Percentiles rank a stretch among this genome's conserved stretches.
Evolutionary conservation across 2,113 vertebrate species (phyloP).

Genomic region (Cervus canadensis): DNA sequence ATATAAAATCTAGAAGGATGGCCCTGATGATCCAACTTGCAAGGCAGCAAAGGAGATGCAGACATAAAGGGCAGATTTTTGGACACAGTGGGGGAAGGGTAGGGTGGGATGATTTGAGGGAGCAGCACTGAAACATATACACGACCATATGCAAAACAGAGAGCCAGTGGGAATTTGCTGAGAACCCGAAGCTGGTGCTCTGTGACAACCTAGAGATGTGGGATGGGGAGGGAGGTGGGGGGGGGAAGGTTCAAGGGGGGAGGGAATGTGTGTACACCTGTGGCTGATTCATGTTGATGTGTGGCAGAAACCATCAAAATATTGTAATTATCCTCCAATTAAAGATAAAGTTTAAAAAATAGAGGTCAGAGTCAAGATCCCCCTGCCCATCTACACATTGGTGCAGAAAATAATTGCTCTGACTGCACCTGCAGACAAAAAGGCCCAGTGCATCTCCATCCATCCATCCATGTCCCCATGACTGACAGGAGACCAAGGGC

Average conservation of each 20-base stretch:
- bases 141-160: rapidly evolving
- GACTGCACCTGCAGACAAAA: not conserved
- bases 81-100: not conserved
- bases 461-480: not conserved
- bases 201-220: not conserved
- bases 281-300: not conserved
- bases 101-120: not conserved
- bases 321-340: not conserved
- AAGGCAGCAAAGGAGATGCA: not conserved
- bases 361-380: not conserved
- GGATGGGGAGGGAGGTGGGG: not conserved
- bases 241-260: not conserved
- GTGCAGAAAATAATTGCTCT: not conserved
- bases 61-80: not conserved
- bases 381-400: not conserved
- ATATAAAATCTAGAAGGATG: not conserved
- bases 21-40: not conserved
- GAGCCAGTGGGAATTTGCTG: not conserved
- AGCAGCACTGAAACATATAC: not conserved
- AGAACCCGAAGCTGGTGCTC: not conserved
- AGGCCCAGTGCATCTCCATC: too few relatives aligned
- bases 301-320: not conserved
- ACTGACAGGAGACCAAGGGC: not conserved
- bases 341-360: not conserved
- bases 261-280: not conserved